Evolutionary conservation across 35 echinoderm and acorn worm species (phyloP), one percentile per base, ranked within the genome.

Genomic region (Patiria miniata): DNA sequence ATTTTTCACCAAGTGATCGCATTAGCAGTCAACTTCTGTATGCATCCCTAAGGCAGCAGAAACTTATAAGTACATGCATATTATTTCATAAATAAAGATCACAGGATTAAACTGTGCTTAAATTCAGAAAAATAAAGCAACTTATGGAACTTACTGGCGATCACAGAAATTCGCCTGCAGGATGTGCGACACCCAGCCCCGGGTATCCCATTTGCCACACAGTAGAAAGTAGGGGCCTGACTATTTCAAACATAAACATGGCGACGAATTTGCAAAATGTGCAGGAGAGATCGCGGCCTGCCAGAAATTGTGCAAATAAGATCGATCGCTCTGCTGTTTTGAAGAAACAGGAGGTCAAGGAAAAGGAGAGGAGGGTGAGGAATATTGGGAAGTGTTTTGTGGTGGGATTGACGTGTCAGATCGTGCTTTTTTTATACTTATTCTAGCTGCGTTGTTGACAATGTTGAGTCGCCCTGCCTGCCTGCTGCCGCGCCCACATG

Each of bases 291-390:
- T 4, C 12, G 42, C 26, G 83, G 44, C 83, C 83, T 10, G 28
- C n/a, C 6, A 10, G 83, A 86, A 68, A 76, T 50, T 86, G 83
- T 86, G 56, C 56, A 42, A 86, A 86, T 39, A 61, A 37, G 21
- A 40, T 33, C 32, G 37, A 68, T 9, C 17, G 26, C 19, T 15
- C 83, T 12, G 56, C 17, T 7, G 16, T 69, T 18, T 39, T 47
- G 33, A 61, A 68, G 36, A 86, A 76, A 44, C 55, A 86, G 59
- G 39, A 86, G 44, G 29, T 26, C 8, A 86, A 86, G 30, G 83
- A 86, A 68, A 86, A 86, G 17, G 83, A 86, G 58, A 68, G 58
- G 39, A 34, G 73, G 59, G 83, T 86, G 68, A 76, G 61, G 57
- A 51, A 8, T 8, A 40, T 36, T 15, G 38, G 14, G 39, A 22